Base-by-base conservation (phyloP, 2,888 invertebrate species). In the Perizoma flavofasciatum region DNA sequence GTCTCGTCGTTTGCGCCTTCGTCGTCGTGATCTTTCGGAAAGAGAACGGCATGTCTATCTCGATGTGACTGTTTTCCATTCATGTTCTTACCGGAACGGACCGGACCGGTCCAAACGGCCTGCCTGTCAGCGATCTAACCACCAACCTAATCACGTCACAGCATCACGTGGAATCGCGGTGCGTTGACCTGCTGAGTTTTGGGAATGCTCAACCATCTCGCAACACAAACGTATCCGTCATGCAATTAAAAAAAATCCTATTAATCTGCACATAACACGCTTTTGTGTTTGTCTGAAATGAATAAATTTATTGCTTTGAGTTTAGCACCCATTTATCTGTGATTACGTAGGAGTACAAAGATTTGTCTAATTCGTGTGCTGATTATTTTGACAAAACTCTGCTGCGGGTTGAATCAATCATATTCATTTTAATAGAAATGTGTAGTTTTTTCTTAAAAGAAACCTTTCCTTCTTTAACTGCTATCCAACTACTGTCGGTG, bases 181-280 rank as follows among this genome's bases (percentile, higher is more conserved):
- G 78, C 91, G 77, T 83, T 89, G 91, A 90, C 90, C 91, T 76
- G 77, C 72, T 69, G 70, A 90, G 89, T 91, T 92, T 91, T 90
- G 88, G 87, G 85, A 86, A 85, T 83, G 85, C 78, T 75, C 67
- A 76, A 72, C 75, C 75, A 75, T 71, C 73, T 73, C 66, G n/a
- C 49, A 50, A 53, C 74, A 71, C 68, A 72, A 70, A 65, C 69
- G 67, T 71, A 77, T 78, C 74, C 70, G 74, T 79, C 81, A 78
- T 79, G 76, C 73, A 79, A 75, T 76, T 71, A 73, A 68, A 74
- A 77, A 71, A 71, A 76, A 74, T 58, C 52, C 71, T 72, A 81
- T 81, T 81, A 77, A 79, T 84, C 76, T 73, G 70, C 74, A 72
- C 71, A 75, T 69, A 68, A 69, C 68, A 67, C 68, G 69, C 63